Conservation (phyloP, 2,888 invertebrate genomes). For the Ennomos fuscantarius region DNA sequence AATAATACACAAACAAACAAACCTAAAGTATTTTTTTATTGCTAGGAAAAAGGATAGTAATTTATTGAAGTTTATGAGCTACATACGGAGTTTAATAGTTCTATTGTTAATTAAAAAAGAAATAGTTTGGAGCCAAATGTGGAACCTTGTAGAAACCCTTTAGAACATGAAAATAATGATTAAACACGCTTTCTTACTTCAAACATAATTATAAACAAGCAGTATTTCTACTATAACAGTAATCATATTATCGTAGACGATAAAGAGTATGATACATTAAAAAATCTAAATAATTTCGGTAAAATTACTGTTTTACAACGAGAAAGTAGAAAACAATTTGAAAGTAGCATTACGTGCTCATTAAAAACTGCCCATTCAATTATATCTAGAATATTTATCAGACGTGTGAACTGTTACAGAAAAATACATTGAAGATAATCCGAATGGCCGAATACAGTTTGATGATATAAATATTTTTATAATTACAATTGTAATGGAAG, state of each 20-base stretch:
- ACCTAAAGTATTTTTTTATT: too few relatives aligned
- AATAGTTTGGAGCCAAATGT: conserved; percentile 4
- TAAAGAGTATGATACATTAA: conserved; percentile 18
- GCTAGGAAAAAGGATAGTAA: too few relatives aligned
- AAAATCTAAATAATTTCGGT: conserved; percentile 34
- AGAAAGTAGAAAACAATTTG: conserved; percentile 67
- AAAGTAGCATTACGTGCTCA: conserved; percentile 50
- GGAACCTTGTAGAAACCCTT: conserved; percentile 15
- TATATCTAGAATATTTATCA: conserved; percentile 54
- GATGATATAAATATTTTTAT: conserved; percentile 50
- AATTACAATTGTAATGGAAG: conserved; percentile 38
- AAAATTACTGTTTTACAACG: conserved; percentile 59
- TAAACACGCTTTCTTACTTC: conserved; percentile 8
- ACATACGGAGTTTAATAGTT: too few relatives aligned
- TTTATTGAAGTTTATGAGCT: too few relatives aligned
- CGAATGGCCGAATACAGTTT: conserved; percentile 34
- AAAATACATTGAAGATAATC: conserved; percentile 28
- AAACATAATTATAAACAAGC: not conserved
- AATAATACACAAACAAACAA: too few relatives aligned
- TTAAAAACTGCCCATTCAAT: conserved; percentile 61
- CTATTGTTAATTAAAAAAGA: not conserved
- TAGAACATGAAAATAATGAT: conserved; percentile 7
- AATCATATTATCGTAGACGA: conserved; percentile 9
- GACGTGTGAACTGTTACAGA: conserved; percentile 56
- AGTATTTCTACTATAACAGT: conserved; percentile 11